Conservation (phyloP, 1,140 invertebrate genomes). For the Trachymyrmex septentrionalis region DNA sequence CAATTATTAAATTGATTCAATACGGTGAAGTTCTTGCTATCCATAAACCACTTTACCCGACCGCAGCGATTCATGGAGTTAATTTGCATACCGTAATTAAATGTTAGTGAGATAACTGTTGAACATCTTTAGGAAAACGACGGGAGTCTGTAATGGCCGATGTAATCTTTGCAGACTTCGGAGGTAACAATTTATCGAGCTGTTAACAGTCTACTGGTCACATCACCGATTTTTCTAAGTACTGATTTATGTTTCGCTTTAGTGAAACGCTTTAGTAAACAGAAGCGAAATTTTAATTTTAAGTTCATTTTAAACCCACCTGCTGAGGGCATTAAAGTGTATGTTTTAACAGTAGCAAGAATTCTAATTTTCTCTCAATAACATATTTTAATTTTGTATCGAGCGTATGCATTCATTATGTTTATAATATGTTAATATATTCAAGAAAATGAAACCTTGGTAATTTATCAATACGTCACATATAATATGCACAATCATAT, state of each 20-base stretch:
- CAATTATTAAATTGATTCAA: constrained; percentile 34
- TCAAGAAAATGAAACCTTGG: background rate
- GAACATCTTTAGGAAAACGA: constrained; percentile 48
- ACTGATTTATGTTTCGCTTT: constrained; percentile 27
- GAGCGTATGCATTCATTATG: background rate
- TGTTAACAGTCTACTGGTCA: constrained; percentile 15
- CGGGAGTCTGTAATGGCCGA: constrained; percentile 43
- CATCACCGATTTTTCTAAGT: constrained; percentile 16
- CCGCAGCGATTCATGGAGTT: constrained; percentile 19
- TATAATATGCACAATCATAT: background rate
- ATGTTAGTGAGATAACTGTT: constrained; percentile 37
- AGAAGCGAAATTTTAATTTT: constrained; percentile 33
- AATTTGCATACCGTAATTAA: constrained; percentile 60
- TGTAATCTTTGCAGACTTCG: constrained; percentile 41
- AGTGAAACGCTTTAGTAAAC: constrained; percentile 26
- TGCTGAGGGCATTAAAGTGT: background rate
- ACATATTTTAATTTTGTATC: constrained; percentile 13
- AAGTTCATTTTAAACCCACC: background rate
- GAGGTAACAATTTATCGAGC: constrained; percentile 46
- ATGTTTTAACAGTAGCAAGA: constrained; percentile 5
- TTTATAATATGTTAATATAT: background rate
- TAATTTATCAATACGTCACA: background rate
- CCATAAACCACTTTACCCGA: constrained; percentile 41
- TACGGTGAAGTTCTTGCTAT: background rate
- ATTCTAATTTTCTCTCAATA: constrained; percentile 3